These are phyloP conservation scores for Caranx ignobilis DNA, from an alignment of 2,113 vertebrate genomes.

Conservation along the genomic window DNA sequence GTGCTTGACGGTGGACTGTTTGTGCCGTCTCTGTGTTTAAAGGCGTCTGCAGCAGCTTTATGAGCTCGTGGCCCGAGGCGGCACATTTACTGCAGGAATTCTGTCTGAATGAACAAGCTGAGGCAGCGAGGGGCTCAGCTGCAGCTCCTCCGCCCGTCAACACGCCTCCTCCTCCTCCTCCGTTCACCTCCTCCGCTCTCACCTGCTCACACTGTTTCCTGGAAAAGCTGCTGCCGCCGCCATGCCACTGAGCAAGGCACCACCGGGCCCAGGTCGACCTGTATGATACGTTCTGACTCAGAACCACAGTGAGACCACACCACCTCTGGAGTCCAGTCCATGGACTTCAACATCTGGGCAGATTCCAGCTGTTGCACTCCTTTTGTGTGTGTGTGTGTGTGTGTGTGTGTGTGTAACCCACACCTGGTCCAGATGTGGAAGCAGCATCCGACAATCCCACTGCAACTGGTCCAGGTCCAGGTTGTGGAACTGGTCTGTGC, in stretches of 20 bases:
- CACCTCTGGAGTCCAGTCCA: too few relatives aligned
- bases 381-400: too few relatives aligned
- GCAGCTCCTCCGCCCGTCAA: background rate
- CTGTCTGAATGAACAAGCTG: constrained; percentile 63
- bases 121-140: constrained; percentile 43
- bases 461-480: too few relatives aligned
- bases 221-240: background rate
- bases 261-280: background rate
- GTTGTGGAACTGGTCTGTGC: too few relatives aligned
- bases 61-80: constrained; percentile 27
- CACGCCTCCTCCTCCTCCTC: constrained; percentile 11
- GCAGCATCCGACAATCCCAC: too few relatives aligned
- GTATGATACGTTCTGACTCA: background rate
- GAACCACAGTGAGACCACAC: too few relatives aligned
- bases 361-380: too few relatives aligned
- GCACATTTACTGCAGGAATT: constrained; percentile 56
- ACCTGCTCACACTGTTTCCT: background rate
- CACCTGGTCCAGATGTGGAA: too few relatives aligned
- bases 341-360: too few relatives aligned
- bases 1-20: too few relatives aligned
- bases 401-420: too few relatives aligned
- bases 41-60: constrained; percentile 47
- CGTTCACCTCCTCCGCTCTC: background rate
- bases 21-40: background rate
- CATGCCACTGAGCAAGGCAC: constrained; percentile 1